phyloP scores from a whole-genome alignment of 2,797 vertebrate genomes.

The Potorous gilbertii region DNA sequence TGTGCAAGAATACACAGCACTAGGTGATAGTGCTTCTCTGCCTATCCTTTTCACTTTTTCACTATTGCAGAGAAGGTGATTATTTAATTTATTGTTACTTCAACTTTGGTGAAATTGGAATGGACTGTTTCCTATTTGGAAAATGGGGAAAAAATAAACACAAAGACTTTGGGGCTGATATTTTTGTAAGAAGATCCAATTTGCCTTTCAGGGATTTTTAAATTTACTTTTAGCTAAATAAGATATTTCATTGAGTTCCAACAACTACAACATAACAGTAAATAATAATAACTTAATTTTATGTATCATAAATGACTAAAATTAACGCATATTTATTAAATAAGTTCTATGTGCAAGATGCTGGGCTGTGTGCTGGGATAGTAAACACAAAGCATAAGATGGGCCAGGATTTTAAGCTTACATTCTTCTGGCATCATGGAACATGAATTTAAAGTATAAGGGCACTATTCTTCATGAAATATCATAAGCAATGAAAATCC shows the following conservation, averaged over 20 bases:
- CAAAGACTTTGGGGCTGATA: too few relatives aligned
- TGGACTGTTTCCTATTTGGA: rapidly evolving
- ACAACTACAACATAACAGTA: background rate
- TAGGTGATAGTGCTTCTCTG: background rate
- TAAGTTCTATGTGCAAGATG: too few relatives aligned
- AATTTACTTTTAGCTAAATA: background rate
- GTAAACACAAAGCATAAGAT: too few relatives aligned
- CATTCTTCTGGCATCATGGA: too few relatives aligned
- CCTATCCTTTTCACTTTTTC: background rate
- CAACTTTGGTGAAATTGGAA: background rate
- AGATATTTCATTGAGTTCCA: background rate
- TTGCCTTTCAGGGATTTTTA: background rate
- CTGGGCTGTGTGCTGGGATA: too few relatives aligned
- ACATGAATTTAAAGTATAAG: too few relatives aligned
- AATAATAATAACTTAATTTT: background rate
- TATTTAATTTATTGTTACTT: background rate
- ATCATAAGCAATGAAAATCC: too few relatives aligned
- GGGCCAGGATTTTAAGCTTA: too few relatives aligned
- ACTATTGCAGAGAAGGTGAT: background rate
- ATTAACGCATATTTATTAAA: background rate
- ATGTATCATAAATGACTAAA: background rate
- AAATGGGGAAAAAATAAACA: background rate
- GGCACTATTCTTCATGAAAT: too few relatives aligned
- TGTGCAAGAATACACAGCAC: background rate
- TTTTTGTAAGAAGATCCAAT: too few relatives aligned